phyloP scores from a whole-genome alignment of 1,140 invertebrate genomes.

The Formica selysi region DNA sequence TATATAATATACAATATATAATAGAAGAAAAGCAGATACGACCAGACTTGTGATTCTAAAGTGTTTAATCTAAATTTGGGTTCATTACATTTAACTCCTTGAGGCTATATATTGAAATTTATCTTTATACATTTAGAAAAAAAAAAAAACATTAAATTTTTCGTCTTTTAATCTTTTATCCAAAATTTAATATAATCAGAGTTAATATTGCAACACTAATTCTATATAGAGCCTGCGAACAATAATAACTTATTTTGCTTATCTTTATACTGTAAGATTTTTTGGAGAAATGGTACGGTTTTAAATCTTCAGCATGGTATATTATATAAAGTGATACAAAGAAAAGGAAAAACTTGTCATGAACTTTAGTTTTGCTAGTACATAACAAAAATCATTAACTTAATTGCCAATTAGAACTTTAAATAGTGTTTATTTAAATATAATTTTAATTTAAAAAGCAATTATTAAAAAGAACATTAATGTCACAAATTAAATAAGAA shows the following conservation, averaged over 20 bases:
- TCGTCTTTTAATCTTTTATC: neutral
- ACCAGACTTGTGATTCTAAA: neutral
- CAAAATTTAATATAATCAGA: neutral
- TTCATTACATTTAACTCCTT: neutral
- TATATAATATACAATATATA: neutral
- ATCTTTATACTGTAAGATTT: neutral
- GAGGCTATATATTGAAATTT: conserved; percentile 5
- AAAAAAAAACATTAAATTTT: neutral
- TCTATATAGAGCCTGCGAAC: neutral
- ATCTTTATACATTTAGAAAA: neutral
- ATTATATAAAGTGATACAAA: too few relatives aligned
- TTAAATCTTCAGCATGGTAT: neutral
- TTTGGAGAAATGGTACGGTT: neutral
- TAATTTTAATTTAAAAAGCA: neutral
- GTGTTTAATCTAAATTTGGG: neutral
- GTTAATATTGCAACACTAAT: neutral
- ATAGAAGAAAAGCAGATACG: neutral
- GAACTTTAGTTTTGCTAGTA: neutral
- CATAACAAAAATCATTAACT: neutral
- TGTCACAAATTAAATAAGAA: neutral
- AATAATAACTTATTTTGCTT: neutral
- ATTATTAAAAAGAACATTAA: neutral
- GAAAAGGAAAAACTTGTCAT: neutral
- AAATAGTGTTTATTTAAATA: neutral
- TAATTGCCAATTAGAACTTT: neutral